phyloP scores from a whole-genome alignment of 2,113 vertebrate species.

The Pantherophis guttatus region DNA sequence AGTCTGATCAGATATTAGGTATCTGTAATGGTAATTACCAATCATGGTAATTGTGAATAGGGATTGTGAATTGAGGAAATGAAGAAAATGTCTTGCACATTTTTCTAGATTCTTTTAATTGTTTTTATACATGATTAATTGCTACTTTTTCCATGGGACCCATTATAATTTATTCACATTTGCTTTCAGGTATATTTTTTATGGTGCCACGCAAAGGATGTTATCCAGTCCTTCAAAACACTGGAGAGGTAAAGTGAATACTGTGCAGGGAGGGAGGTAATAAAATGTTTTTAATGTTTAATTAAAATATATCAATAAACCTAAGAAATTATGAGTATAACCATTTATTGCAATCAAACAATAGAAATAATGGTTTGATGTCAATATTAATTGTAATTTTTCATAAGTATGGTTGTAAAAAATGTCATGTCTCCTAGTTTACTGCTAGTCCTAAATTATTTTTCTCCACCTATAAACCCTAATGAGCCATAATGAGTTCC shows the following conservation, averaged over 20 bases:
- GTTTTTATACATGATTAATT: background rate
- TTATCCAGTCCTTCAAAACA: slow-evolving; percentile 94
- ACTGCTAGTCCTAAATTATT: background rate
- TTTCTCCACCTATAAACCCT: background rate
- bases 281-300: background rate
- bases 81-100: background rate
- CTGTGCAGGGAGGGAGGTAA: background rate
- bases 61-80: background rate
- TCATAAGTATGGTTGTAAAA: background rate
- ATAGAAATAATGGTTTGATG: background rate
- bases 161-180: slow-evolving; percentile 13
- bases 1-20: background rate
- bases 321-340: background rate
- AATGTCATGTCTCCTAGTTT: background rate
- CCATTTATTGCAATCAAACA: background rate
- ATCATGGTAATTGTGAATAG: too few relatives aligned
- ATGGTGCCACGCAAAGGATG: slow-evolving; percentile 94
- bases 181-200: slow-evolving; percentile 88
- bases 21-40: too few relatives aligned
- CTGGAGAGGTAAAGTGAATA: slow-evolving; percentile 86
- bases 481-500: background rate
- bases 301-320: background rate
- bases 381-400: background rate
- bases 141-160: background rate
- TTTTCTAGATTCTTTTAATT: background rate